Conservation (phyloP, 2,113 vertebrate genomes). For the Oceanites oceanicus region DNA sequence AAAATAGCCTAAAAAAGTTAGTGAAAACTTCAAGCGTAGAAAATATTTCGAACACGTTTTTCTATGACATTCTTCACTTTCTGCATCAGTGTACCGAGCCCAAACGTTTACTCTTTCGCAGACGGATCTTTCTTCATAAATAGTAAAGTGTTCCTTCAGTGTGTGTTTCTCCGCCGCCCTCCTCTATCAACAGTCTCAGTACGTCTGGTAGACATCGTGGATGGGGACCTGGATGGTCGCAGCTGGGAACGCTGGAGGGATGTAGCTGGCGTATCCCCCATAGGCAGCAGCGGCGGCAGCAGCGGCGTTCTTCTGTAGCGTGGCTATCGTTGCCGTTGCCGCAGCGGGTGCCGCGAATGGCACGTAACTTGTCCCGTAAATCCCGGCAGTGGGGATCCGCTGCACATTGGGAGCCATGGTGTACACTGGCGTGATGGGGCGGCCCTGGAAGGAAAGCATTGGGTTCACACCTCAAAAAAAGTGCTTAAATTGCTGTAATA, state of each 20-base stretch:
- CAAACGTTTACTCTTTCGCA: conserved; percentile 61
- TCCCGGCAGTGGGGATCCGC: conserved; percentile 84
- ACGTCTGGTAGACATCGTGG: conserved; percentile 94
- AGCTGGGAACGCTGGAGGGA: conserved; percentile 90
- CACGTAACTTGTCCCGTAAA: conserved; percentile 90
- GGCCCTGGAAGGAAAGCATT: conserved; percentile 75
- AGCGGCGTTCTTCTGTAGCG: conserved; percentile 90
- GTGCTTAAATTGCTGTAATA: not conserved
- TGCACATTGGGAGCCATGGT: conserved; percentile 91
- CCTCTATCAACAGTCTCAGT: conserved; percentile 71
- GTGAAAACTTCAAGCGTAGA: conserved; percentile 79
- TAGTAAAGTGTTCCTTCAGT: conserved; percentile 87
- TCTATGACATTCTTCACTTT: conserved; percentile 69
- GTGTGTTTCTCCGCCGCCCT: not conserved
- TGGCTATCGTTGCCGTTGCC: conserved; percentile 83
- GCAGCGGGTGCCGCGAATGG: conserved; percentile 86
- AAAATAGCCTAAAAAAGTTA: conserved; percentile 75
- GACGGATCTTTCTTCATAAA: conserved; percentile 84
- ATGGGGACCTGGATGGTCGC: conserved; percentile 91
- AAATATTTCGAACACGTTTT: conserved; percentile 69
- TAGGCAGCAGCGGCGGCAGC: conserved; percentile 83
- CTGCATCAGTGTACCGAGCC: conserved; percentile 27
- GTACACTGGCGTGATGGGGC: conserved; percentile 94
- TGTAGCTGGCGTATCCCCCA: conserved; percentile 84
- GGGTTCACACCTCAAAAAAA: not conserved